Base-by-base conservation (phyloP, 1,140 invertebrate species). In the Acromyrmex heyeri region DNA sequence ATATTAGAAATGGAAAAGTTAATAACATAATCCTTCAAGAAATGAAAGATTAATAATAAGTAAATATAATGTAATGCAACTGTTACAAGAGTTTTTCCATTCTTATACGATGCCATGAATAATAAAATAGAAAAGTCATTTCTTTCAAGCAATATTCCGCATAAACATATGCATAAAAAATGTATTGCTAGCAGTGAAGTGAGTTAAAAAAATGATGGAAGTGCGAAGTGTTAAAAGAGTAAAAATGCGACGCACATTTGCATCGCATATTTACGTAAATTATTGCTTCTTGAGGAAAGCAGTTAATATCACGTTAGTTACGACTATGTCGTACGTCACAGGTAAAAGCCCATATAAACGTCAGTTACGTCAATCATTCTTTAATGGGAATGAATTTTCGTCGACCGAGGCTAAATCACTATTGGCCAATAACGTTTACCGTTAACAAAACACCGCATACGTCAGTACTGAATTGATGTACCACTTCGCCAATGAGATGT, bases 401-500 rank as follows among this genome's bases (percentile, higher is more conserved):
- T 21, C 53, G 65, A 69, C 59, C 53, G 27, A 55, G 7, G 50
- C 55, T 81, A 70, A 89, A 89, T 89, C 88, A 86, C 73, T 86
- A 72, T 86, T 67, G 62, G 87, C 87, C 83, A 89, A 89, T 89
- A 89, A 88, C 87, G 83, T 89, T 88, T 72, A 89, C 81, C 88
- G 83, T 89, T 89, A 89, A 89, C 83, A 85, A 89, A 82, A 59
- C 87, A 55, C 50, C 69, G 75, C 87, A 75, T 85, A 38, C 44
- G 61, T 76, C 85, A 57, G 34, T 67, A 62, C 57, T 89, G 87
- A 89, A 89, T 87, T 77, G 85, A 89, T 89, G 87, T 82, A 89
- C 87, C 87, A 86, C 88, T 88, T 89, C 69, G 70, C 87, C 88
- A 89, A 89, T 86, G 88, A 86, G 87, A 82, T 82, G 86, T 88